Base-by-base conservation (phyloP, 1,140 invertebrate genomes). In the Cyphomyrmex costatus region DNA sequence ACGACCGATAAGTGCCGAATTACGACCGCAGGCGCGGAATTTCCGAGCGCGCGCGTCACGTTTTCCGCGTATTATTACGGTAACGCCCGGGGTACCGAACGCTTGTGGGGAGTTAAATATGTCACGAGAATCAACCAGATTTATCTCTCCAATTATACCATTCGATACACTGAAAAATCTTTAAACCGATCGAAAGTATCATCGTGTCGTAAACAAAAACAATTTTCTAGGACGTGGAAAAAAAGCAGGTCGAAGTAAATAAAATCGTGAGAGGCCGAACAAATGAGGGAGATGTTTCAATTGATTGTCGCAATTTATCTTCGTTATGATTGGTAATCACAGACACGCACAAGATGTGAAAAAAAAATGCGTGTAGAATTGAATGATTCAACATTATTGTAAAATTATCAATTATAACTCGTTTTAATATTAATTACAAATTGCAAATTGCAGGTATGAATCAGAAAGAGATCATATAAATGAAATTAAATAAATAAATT, bases 1-100 rank as follows among this genome's bases (percentile, higher is more conserved):
- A 68, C 61, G 46, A 51, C 27, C 49, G 77, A 88, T 87, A 74
- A 88, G 83, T 84, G 68, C 14, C 79, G 53, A 83, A 83, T 88
- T 88, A 73, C 63, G 49, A 46, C 14, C 21, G 53, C 12, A n/a
- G 19, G 21, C 16, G 61, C 30, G 60, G 16, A 58, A 33, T 27
- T 56, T 65, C 30, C 7, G 51, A 42, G 14, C 36, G 19, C 14
- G 24, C 36, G 21, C 51, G 42, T 68, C 14, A 68, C 19, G 12
- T 7, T 65, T 24, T n/a, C 1, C 24, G 33, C 21, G 76, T 16
- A 30, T 51, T 27, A n/a, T n/a, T n/a, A n/a, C n/a, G n/a, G n/a
- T n/a, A n/a, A n/a, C n/a, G n/a, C n/a, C n/a, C n/a, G n/a, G n/a
- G n/a, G n/a, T n/a, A n/a, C 7, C n/a, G 24, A 24, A 46, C 33